Evolutionary conservation across 1,140 invertebrate species (phyloP), one percentile per base, ranked within the genome.

Genomic region (Nasonia longicornis): DNA sequence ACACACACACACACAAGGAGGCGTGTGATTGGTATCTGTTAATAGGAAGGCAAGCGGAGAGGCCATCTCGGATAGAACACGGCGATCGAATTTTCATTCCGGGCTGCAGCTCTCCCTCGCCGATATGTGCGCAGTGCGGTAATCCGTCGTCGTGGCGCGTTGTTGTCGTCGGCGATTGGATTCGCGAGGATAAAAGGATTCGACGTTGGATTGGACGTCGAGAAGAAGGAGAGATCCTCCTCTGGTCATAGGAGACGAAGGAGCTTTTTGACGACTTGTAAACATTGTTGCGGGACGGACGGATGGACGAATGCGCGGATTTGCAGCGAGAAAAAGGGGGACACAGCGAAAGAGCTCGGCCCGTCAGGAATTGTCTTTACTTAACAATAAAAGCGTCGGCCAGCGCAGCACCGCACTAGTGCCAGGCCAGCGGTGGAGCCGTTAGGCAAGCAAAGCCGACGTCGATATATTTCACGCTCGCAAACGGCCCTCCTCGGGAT

Each of bases 391-490:
- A 58, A 58, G 3, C 52, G 16, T n/a, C 52, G 52, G 48, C 12
- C 48, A 52, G 48, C 14, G 14, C 45, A 48, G 45, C 45, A 8
- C 2, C 16, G 52, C 52, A 1, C 26, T 26, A 58, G 52, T 7
- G 52, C 52, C 52, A 58, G 52, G 26, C 26, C 52, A 58, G 48
- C 20, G 3, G 52, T 7, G 52, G 52, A 58, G 52, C 52, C 52
- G 52, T 58, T 58, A 64, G 29, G 8, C 58, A 58, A 42, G 31
- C 74, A 58, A 58, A 58, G 52, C 52, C 52, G 52, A 3, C 35
- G 48, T 58, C 31, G 42, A 78, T 78, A 78, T 78, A 42, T 78
- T 67, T 52, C 67, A 70, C 67, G 14, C 67, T 64, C 8, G n/a
- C 69, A 78, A 78, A 70, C 48, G 64, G 58, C 67, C 14, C 70